Evolutionary conservation across 2,113 vertebrate species (phyloP).

Genomic region (Ginglymostoma cirratum): DNA sequence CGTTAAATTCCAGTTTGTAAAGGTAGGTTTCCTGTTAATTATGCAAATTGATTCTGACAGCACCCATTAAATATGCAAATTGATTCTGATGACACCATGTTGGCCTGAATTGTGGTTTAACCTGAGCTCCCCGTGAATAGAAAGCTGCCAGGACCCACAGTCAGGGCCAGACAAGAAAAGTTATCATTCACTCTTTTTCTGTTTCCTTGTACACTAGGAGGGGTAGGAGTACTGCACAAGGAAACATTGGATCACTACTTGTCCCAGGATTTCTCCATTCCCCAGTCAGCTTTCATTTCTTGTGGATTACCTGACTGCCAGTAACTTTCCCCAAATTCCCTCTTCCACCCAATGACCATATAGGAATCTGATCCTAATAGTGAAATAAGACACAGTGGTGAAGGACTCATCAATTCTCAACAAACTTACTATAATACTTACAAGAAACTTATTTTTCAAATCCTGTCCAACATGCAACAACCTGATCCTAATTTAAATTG

Average conservation of each 20-base stretch:
- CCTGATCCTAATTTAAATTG: neutral
- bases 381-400: neutral
- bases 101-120: neutral
- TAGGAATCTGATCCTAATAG: neutral
- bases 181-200: neutral
- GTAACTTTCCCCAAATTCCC: neutral
- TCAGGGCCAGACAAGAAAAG: neutral
- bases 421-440: neutral
- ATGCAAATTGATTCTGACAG: neutral
- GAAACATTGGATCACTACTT: neutral
- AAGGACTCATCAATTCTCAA: neutral
- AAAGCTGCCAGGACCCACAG: neutral
- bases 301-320: neutral
- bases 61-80: too few relatives aligned
- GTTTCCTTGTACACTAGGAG: neutral
- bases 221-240: neutral
- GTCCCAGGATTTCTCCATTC: neutral
- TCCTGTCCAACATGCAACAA: neutral
- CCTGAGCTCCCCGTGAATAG: neutral
- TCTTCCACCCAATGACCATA: neutral
- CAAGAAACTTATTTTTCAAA: neutral
- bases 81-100: neutral
- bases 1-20: neutral
- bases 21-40: neutral
- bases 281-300: neutral